phyloP scores from a whole-genome alignment of 2,113 vertebrate species.

The Megaceryle maxima region DNA sequence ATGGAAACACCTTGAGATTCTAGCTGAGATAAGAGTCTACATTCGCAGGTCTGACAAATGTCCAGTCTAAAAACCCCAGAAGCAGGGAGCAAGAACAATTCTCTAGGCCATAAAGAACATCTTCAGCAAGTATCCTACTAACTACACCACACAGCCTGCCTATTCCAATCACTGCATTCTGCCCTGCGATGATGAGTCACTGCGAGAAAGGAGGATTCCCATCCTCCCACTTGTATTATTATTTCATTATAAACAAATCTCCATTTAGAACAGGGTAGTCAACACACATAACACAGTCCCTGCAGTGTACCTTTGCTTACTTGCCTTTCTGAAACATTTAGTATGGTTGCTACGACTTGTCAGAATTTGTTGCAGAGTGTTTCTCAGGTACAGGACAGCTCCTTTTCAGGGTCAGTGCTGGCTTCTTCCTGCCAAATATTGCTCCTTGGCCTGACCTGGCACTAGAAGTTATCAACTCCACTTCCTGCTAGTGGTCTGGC shows the following conservation, averaged over 20 bases:
- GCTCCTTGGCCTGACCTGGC: background rate
- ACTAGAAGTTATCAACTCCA: background rate
- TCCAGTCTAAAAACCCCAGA: background rate
- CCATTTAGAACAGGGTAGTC: background rate
- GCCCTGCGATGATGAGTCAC: background rate
- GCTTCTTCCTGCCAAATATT: background rate
- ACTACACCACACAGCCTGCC: background rate
- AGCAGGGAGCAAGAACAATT: background rate
- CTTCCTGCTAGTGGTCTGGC: background rate
- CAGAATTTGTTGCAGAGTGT: background rate
- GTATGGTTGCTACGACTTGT: background rate
- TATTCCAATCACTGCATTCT: accelerated
- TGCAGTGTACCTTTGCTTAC: background rate
- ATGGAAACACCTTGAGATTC: background rate
- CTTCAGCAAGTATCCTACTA: background rate
- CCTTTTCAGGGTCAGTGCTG: background rate
- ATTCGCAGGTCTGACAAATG: background rate
- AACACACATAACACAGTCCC: background rate
- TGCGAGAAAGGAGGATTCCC: background rate
- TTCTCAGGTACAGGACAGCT: background rate
- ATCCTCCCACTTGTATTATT: background rate
- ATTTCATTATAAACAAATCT: background rate
- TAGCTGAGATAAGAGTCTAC: background rate
- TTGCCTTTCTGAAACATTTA: background rate
- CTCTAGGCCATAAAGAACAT: background rate